Evolutionary conservation across 1,140 invertebrate genomes (phyloP).

Genomic region (Apis florea): DNA sequence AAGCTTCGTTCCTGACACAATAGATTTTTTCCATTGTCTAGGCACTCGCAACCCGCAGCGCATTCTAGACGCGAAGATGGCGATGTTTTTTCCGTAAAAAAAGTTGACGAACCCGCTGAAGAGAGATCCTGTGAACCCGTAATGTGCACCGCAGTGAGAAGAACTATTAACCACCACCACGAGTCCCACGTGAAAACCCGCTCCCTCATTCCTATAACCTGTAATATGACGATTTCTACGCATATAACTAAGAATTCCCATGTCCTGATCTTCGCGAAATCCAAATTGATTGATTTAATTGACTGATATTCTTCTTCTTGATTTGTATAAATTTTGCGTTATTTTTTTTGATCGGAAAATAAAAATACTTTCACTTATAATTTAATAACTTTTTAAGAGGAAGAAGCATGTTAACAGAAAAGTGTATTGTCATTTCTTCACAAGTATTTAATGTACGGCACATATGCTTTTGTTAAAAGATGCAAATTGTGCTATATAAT

Average conservation of each 20-base stretch:
- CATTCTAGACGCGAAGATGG: slow-evolving; percentile 54
- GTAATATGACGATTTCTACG: slow-evolving; percentile 63
- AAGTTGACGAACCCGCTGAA: slow-evolving; percentile 9
- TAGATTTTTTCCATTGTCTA: slow-evolving; percentile 42
- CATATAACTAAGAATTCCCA: slow-evolving; percentile 65
- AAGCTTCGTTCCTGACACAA: slow-evolving; percentile 65
- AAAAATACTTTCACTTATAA: background rate
- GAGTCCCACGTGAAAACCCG: slow-evolving; percentile 77
- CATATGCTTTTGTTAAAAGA: background rate
- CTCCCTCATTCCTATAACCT: slow-evolving; percentile 74
- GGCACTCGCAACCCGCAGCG: slow-evolving; percentile 68
- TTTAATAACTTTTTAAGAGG: background rate
- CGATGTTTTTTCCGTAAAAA: slow-evolving; percentile 11
- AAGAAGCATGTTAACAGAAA: background rate
- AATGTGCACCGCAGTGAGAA: slow-evolving; percentile 66
- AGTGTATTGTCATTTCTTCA: background rate
- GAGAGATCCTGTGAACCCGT: slow-evolving; percentile 39
- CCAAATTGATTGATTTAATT: background rate
- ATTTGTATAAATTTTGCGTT: background rate
- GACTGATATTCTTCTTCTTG: slow-evolving; percentile 8
- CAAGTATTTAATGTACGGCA: no score
- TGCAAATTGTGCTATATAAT: background rate
- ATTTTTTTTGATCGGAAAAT: background rate
- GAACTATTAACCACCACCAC: slow-evolving; percentile 68
- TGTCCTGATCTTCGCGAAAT: slow-evolving; percentile 60